Base-by-base conservation (phyloP, 2,797 vertebrate species). In the Passerculus sandwichensis region DNA sequence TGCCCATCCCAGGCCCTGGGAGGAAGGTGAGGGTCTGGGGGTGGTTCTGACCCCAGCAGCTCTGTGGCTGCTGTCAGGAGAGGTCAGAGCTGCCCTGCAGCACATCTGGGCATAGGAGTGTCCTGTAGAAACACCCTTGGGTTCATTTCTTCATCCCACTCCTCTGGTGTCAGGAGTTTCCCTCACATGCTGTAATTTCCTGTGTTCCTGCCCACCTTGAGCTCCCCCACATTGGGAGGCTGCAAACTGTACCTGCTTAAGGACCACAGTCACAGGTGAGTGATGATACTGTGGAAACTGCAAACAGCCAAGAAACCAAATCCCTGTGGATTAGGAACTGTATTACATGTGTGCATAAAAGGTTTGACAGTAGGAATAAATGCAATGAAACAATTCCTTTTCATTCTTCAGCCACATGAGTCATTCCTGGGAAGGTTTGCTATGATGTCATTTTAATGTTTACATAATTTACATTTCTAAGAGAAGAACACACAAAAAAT, bases 401-500 rank as follows among this genome's bases (percentile, higher is more conserved):
- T n/a, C 5, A 10, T 73, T 72, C 11, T 79, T 73, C 36, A 59
- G 27, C n/a, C 13, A 40, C 2, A 7, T 16, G 23, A 65, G 25
- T 65, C 18, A 15, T 40, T 64, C 1, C 1, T 0, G 0, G 38
- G 29, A 40, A 61, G 0, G 0, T 66, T 67, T 83, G 57, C 25
- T 26, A 7, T 2, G 1, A 11, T 48, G n/a, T 65, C 27, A 10
- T 83, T 73, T 65, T 50, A 62, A 16, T 47, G 15, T 69, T 84
- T 40, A 45, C 17, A 30, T 76, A 27, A 19, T 34, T 72, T 59
- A 36, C 2, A 50, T 53, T 91, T 77, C 54, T 1, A 6, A 57
- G 45, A 67, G 8, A 19, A 27, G 38, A 38, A 1, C 16, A 23
- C 18, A 30, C 4, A 53, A 61, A 34, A 70, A 34, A 34, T 12